Percentiles rank a stretch among this genome's conserved stretches.
phyloP scores from a whole-genome alignment of 2,113 vertebrate species.

The Corythornis madagascariensis region DNA sequence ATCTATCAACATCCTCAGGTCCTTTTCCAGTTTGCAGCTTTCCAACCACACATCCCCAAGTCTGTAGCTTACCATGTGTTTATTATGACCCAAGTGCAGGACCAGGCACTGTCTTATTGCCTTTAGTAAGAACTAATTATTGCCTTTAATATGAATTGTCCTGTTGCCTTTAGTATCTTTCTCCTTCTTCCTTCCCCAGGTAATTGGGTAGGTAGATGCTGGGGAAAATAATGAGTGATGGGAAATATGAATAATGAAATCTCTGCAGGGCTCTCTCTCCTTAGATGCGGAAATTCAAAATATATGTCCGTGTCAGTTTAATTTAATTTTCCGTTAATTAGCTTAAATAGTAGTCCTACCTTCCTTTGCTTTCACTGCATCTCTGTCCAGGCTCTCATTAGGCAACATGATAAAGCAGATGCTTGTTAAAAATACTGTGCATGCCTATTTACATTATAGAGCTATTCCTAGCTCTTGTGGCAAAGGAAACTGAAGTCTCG shows the following conservation, averaged over 20 bases:
- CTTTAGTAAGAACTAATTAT: too few relatives aligned
- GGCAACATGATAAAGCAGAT: slow-evolving; percentile 22
- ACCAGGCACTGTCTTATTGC: too few relatives aligned
- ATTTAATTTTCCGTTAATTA: slow-evolving; percentile 72
- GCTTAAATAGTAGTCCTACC: slow-evolving; percentile 54
- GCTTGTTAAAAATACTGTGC: slow-evolving; percentile 36
- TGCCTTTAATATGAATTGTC: slow-evolving; percentile 9
- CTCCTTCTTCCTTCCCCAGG: slow-evolving; percentile 17
- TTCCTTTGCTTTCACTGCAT: slow-evolving; percentile 48
- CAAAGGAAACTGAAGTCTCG: not conserved
- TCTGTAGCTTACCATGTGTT: too few relatives aligned
- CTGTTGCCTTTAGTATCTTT: slow-evolving; percentile 31
- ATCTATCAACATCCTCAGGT: too few relatives aligned
- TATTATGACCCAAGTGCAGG: too few relatives aligned
- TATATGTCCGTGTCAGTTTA: slow-evolving; percentile 57
- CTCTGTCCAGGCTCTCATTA: slow-evolving; percentile 50
- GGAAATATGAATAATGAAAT: slow-evolving; percentile 47
- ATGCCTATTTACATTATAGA: slow-evolving; percentile 54
- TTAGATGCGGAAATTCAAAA: slow-evolving; percentile 21
- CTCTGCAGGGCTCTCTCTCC: not conserved
- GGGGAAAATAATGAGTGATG: not conserved
- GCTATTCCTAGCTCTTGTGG: not conserved
- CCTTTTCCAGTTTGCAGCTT: too few relatives aligned
- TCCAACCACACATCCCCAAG: too few relatives aligned
- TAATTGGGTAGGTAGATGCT: slow-evolving; percentile 54